Evolutionary conservation across 2,113 vertebrate genomes (phyloP).

Genomic region (Condylura cristata): DNA sequence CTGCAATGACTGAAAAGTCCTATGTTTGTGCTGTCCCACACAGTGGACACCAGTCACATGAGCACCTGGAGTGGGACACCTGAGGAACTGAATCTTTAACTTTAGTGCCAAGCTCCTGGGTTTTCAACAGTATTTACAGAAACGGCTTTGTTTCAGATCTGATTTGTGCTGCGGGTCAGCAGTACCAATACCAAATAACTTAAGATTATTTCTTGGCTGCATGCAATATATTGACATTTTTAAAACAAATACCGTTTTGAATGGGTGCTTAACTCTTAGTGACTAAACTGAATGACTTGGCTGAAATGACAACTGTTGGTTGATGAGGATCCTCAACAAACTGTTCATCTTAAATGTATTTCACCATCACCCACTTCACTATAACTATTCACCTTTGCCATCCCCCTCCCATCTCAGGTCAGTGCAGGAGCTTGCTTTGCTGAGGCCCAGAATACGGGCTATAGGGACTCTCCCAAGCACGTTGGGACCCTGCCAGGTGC

Average conservation of each 20-base stretch:
- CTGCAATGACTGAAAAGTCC: neutral
- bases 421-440: neutral
- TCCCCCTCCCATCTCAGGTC: accelerated
- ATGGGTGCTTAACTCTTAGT: neutral
- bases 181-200: neutral
- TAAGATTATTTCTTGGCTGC: neutral
- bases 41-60: accelerated
- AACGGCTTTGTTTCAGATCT: neutral
- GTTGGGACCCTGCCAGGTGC: neutral
- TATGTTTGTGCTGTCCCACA: accelerated
- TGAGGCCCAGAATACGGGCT: neutral
- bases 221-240: neutral
- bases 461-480: too few relatives aligned
- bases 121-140: neutral
- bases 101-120: neutral
- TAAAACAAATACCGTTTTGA: neutral
- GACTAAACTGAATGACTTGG: neutral
- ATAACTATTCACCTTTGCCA: too few relatives aligned
- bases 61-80: neutral
- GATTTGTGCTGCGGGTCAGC: neutral
- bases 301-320: neutral
- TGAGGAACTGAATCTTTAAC: neutral
- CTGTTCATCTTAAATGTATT: neutral
- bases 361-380: neutral
- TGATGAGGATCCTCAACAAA: neutral